These are phyloP conservation scores for Laticauda laticaudata DNA, from an alignment of 2,113 vertebrate species.

Conservation along the genomic window DNA sequence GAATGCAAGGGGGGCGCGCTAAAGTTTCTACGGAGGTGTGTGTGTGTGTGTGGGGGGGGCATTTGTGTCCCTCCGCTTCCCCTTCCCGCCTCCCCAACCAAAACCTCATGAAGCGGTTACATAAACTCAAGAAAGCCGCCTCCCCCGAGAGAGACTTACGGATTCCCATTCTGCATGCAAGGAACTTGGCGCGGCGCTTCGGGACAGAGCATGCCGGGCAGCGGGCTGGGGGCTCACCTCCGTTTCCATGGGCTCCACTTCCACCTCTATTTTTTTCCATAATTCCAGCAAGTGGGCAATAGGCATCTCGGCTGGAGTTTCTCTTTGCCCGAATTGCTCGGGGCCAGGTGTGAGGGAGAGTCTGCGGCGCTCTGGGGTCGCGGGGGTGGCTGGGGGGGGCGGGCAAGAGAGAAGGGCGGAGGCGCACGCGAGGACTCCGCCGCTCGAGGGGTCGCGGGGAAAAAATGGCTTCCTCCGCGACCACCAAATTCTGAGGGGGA, in stretches of 20 bases:
- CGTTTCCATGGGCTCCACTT: slow-evolving; percentile 76
- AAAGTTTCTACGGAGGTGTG: neutral
- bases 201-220: neutral
- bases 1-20: neutral
- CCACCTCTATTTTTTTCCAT: slow-evolving; percentile 78
- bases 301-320: slow-evolving; percentile 64
- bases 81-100: no score
- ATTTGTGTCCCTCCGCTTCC: no score
- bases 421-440: neutral
- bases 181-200: neutral
- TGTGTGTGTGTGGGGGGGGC: no score
- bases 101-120: neutral
- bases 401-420: no score
- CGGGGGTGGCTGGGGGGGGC: no score
- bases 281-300: slow-evolving; percentile 76
- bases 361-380: neutral
- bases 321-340: neutral
- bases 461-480: slow-evolving; percentile 21
- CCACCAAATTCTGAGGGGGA: neutral
- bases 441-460: neutral
- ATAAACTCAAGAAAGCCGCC: neutral
- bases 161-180: fast-evolving
- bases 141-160: fast-evolving
- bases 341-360: neutral
- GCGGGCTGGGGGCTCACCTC: slow-evolving; percentile 65